Conservation (phyloP, 2,797 vertebrate genomes). For the Poeciliopsis paucimaculata region DNA sequence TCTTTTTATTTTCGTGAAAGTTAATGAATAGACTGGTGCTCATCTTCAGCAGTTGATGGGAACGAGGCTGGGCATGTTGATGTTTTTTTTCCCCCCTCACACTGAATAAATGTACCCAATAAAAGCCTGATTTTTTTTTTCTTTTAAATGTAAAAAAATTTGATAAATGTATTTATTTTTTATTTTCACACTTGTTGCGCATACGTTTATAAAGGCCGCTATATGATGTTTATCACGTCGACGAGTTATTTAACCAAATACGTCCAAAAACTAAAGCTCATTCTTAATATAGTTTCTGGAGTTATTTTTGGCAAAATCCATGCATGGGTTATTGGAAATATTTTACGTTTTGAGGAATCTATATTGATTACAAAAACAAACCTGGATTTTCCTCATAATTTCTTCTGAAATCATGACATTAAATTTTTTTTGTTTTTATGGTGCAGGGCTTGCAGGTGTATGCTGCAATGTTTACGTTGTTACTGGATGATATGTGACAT, state of each 20-base stretch:
- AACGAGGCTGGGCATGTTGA: background rate
- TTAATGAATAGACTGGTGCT: background rate
- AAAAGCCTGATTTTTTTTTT: background rate
- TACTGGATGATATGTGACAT: background rate
- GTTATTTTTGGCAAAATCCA: background rate
- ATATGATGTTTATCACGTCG: background rate
- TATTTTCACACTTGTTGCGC: background rate
- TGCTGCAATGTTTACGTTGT: constrained; percentile 2
- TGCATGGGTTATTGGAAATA: background rate
- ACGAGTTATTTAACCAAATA: background rate
- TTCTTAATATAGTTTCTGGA: background rate
- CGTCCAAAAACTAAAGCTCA: background rate
- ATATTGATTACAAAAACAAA: constrained; percentile 10
- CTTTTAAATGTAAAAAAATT: too few species aligned
- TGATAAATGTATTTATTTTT: background rate
- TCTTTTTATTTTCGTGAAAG: background rate
- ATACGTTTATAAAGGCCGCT: background rate
- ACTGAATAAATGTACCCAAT: background rate
- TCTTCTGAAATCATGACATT: background rate
- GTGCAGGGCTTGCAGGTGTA: constrained; percentile 11
- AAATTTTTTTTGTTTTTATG: constrained; percentile 7
- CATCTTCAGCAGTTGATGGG: background rate
- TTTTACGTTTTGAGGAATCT: background rate
- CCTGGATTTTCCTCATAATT: constrained; percentile 11
- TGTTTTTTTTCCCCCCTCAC: background rate